Base-by-base conservation (phyloP, 2,797 vertebrate species). In the Lacerta viridis region DNA sequence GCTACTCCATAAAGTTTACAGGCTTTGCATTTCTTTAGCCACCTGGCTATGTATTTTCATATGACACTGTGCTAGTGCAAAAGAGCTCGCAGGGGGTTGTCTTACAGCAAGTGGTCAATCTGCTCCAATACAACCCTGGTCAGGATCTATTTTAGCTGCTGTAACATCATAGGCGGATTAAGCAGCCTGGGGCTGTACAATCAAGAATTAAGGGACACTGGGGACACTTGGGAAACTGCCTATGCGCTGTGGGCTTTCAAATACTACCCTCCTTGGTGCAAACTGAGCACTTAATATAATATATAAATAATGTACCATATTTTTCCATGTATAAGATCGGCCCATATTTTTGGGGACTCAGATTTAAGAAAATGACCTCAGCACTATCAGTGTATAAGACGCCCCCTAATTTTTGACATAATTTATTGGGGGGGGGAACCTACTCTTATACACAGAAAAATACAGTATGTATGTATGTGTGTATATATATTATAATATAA, bases 121-220 rank as follows among this genome's bases (percentile, higher is more conserved):
- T 72, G 1, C 3, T 87, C n/a, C 39, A 64, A 46, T 11, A 4
- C 18, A 82, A 43, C 29, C 29, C 41, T 41, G 20, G 79, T 55
- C 68, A 81, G 5, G 18, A 43, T 87, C 69, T 82, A 64, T 64
- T 87, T 82, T 75, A 80, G 85, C 36, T 80, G 33, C 27, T 69
- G 33, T 59, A 80, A 71, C n/a, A 72, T 55, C 33, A 80, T 43
- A 78, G 64, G 39, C 7, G 36, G 64, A 69, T 68, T 79, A 64
- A 61, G 20, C 64, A 86, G 41, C 75, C 41, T 50, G 68, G 39
- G 41, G 55, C 84, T 68, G 68, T 39, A 79, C 84, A 64, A 50
- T 61, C 72, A n/a, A 64, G 74, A 76, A 75, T 46, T 85, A 76
- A 41, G 55, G 72, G 59, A 71, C 25, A 85, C 39, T n/a, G 2